Percentiles rank a stretch among this genome's conserved stretches.
These are phyloP conservation scores for Acanthornis magna DNA, from an alignment of 2,797 vertebrate genomes.

Conservation along the genomic window DNA sequence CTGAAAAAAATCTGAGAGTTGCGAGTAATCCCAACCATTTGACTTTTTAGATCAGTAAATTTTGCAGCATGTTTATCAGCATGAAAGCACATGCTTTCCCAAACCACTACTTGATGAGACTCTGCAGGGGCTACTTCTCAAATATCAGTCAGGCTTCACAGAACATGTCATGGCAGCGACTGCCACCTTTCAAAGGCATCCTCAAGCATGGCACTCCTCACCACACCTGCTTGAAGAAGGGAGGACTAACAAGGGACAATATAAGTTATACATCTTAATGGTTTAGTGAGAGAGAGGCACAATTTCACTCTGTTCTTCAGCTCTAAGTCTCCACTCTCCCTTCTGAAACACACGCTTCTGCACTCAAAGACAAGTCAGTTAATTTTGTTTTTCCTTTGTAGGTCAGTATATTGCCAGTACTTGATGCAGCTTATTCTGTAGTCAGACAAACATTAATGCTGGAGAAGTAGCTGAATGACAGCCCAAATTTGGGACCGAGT, in stretches of 20 bases:
- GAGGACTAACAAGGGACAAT: neutral
- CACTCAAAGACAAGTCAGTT: neutral
- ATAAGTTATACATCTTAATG: neutral
- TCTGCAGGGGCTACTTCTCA: neutral
- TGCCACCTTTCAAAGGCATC: rapidly evolving
- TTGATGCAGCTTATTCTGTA: neutral
- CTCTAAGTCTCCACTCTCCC: neutral
- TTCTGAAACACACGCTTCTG: neutral
- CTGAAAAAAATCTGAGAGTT: neutral
- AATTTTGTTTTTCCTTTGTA: neutral
- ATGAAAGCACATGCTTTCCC: neutral
- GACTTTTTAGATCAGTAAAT: neutral
- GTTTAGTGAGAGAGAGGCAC: neutral
- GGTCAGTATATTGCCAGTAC: neutral
- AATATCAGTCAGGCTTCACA: neutral
- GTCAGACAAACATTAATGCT: neutral
- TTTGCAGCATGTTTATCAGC: rapidly evolving
- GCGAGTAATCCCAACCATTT: neutral
- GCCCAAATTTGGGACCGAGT: neutral
- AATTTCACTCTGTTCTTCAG: neutral
- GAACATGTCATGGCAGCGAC: rapidly evolving
- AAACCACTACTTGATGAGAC: too few relatives aligned
- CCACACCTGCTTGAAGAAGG: neutral
- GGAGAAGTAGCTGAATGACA: rapidly evolving
- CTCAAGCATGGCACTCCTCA: neutral